phyloP scores from a whole-genome alignment of 2,797 vertebrate genomes.

The Synanceia verrucosa region DNA sequence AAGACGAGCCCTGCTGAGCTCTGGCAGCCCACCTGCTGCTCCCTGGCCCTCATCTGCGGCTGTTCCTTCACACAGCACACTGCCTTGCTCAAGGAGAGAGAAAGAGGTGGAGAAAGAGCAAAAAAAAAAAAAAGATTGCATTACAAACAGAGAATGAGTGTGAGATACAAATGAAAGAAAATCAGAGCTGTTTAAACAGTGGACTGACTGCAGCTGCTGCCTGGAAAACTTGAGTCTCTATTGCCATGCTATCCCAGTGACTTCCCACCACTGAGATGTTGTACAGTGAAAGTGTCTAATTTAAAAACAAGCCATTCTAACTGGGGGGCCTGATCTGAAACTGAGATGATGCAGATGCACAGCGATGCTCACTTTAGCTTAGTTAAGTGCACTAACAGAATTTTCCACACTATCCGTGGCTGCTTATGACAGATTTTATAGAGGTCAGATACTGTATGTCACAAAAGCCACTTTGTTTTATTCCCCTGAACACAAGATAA shows the following conservation, averaged over 20 bases:
- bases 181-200: constrained; percentile 15
- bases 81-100: constrained; percentile 40
- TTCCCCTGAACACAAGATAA: constrained; percentile 2
- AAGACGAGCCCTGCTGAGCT: constrained; percentile 48
- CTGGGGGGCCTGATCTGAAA: neutral
- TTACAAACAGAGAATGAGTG: constrained; percentile 6
- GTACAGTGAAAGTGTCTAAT: neutral
- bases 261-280: neutral
- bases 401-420: neutral
- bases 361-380: neutral
- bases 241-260: neutral
- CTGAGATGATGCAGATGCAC: neutral
- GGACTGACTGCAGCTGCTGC: neutral
- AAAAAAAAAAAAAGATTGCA: constrained; percentile 12
- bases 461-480: neutral
- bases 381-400: neutral
- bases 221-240: constrained; percentile 4
- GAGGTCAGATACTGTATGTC: neutral
- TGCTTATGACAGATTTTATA: neutral
- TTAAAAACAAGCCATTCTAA: neutral
- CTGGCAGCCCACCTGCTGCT: constrained; percentile 65
- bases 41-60: constrained; percentile 39
- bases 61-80: constrained; percentile 45
- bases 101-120: neutral
- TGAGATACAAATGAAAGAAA: constrained; percentile 16